Evolutionary conservation across 2,888 invertebrate species (phyloP).

Genomic region (Thymelicus acteon): DNA sequence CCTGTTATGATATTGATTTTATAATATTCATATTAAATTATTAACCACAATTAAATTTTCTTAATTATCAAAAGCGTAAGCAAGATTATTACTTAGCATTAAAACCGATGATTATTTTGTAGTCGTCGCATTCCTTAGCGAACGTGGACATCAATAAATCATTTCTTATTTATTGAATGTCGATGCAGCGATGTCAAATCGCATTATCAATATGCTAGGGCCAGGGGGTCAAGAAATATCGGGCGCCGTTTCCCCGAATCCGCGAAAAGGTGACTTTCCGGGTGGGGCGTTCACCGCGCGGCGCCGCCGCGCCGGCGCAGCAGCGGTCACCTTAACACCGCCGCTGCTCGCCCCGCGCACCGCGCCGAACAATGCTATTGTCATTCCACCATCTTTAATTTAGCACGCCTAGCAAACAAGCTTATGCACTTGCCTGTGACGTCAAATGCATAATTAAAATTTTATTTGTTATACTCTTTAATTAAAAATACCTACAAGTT

Average conservation of each 20-base stretch:
- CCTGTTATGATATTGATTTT: too few relatives aligned
- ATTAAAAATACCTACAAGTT: background rate
- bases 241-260: slow-evolving; percentile 52
- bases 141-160: background rate
- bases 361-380: slow-evolving; percentile 45
- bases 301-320: slow-evolving; percentile 28
- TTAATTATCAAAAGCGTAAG: too few relatives aligned
- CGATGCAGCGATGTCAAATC: background rate
- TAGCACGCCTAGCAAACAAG: slow-evolving; percentile 32
- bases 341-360: background rate
- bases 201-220: slow-evolving; percentile 31
- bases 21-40: too few relatives aligned
- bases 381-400: slow-evolving; percentile 44
- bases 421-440: slow-evolving; percentile 8
- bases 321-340: slow-evolving; percentile 61
- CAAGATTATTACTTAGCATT: too few relatives aligned
- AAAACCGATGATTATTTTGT: too few relatives aligned
- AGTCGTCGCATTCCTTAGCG: too few relatives aligned
- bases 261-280: slow-evolving; percentile 75
- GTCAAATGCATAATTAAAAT: background rate
- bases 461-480: too few relatives aligned
- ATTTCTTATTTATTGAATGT: background rate
- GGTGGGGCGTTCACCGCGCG: slow-evolving; percentile 58
- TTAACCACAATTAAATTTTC: too few relatives aligned
- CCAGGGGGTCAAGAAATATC: slow-evolving; percentile 34